A percentile compares a stretch with the other conserved stretches of the same genome.
These are phyloP conservation scores for Sinelater perroti DNA, from an alignment of 2,888 invertebrate genomes.

Conservation along the genomic window DNA sequence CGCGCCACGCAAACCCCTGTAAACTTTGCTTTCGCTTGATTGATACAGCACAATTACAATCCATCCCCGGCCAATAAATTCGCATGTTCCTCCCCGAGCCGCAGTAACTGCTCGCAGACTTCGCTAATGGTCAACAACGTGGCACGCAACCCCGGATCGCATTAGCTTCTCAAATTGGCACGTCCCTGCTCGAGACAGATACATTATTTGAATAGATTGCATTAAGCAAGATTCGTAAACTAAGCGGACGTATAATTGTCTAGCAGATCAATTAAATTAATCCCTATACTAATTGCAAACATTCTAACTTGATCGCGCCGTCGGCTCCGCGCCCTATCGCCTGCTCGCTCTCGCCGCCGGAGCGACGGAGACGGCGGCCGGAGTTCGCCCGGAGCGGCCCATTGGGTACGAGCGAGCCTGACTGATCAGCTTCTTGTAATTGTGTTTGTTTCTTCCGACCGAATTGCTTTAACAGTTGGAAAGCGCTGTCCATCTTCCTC, in stretches of 20 bases:
- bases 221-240: conserved; percentile 33
- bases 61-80: too few species aligned
- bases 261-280: conserved; percentile 38
- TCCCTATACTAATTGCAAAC: conserved; percentile 37
- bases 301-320: conserved; percentile 23
- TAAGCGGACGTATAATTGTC: conserved; percentile 37
- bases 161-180: conserved; percentile 20
- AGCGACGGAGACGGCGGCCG: conserved; percentile 17
- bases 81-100: too few species aligned
- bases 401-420: conserved; percentile 36
- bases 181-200: conserved; percentile 23
- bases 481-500: conserved; percentile 38
- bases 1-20: too few species aligned
- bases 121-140: conserved; percentile 21
- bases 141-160: conserved; percentile 11
- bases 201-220: conserved; percentile 34
- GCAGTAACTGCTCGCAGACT: too few species aligned
- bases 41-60: too few species aligned
- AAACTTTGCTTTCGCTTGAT: too few species aligned
- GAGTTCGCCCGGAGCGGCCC: conserved; percentile 20
- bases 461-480: conserved; percentile 39
- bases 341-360: conserved; percentile 6
- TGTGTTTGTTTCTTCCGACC: conserved; percentile 42
- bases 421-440: conserved; percentile 42
- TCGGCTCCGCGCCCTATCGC: conserved; percentile 12